These are phyloP conservation scores for Cydia splendana DNA, from an alignment of 1,140 invertebrate genomes.

Conservation along the genomic window DNA sequence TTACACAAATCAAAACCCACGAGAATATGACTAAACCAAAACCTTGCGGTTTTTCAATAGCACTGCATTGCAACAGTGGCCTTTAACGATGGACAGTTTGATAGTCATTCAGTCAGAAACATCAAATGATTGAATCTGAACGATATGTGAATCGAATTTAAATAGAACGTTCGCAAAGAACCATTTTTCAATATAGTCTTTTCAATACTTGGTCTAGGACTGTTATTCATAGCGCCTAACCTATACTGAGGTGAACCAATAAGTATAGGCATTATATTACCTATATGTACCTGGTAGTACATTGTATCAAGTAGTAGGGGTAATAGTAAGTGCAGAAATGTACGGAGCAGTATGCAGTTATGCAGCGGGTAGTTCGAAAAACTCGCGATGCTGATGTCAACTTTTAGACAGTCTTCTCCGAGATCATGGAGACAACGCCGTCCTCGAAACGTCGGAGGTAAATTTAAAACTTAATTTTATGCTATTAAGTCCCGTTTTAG, in stretches of 20 bases:
- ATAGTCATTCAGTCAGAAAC: constrained; percentile 1
- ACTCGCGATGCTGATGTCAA: no score
- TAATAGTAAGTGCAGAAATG: no score
- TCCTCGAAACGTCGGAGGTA: no score
- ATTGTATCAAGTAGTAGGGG: no score
- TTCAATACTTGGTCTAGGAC: not conserved
- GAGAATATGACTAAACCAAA: not conserved
- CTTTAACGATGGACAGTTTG: not conserved
- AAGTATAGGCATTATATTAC: no score
- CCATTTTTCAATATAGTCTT: constrained; percentile 13
- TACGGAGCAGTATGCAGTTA: no score
- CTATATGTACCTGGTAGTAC: no score
- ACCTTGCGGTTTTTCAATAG: not conserved
- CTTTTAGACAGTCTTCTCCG: no score
- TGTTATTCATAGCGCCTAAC: not conserved
- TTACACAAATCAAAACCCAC: not conserved
- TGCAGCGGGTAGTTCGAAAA: no score
- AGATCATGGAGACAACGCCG: no score
- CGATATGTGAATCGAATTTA: constrained; percentile 1
- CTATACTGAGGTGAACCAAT: not conserved
- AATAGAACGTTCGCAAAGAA: not conserved
- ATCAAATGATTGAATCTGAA: not conserved
- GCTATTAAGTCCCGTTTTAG: no score
- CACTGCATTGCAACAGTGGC: not conserved
- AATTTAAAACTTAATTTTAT: no score